Evolutionary conservation across 2,888 invertebrate species (phyloP).

Genomic region (Horisme vitalbata): DNA sequence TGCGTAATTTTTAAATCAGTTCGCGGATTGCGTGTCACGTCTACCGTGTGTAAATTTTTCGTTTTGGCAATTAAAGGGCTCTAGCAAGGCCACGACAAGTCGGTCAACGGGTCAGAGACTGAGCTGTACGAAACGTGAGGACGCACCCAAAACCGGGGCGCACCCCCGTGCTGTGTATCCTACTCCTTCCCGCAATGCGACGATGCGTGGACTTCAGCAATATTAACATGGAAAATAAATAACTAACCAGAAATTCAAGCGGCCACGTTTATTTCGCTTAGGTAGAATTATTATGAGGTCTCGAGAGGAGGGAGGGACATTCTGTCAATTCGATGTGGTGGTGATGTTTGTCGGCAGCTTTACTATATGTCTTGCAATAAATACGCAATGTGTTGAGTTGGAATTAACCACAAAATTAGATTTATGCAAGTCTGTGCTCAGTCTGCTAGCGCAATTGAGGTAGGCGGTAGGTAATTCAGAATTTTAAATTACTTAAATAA

Average conservation of each 20-base stretch:
- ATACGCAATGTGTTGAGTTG: too few relatives aligned
- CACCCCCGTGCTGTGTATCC: slow-evolving; percentile 59
- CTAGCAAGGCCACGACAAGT: slow-evolving; percentile 64
- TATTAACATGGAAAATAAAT: slow-evolving; percentile 3
- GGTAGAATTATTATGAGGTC: too few relatives aligned
- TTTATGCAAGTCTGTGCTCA: not conserved
- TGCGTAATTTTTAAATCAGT: slow-evolving; percentile 20
- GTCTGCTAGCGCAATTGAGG: too few relatives aligned
- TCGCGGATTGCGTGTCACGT: slow-evolving; percentile 46
- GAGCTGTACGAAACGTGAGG: slow-evolving; percentile 65
- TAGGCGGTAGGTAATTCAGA: too few relatives aligned
- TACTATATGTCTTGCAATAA: too few relatives aligned
- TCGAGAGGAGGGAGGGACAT: too few relatives aligned
- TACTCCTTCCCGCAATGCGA: slow-evolving; percentile 77
- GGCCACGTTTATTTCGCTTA: not conserved
- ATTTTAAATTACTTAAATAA: not conserved
- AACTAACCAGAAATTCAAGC: not conserved
- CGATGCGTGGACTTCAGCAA: slow-evolving; percentile 45
- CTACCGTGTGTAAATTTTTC: slow-evolving; percentile 53
- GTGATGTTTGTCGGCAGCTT: too few relatives aligned
- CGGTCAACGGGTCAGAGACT: slow-evolving; percentile 75
- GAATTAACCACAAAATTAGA: too few relatives aligned
- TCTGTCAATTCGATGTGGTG: too few relatives aligned
- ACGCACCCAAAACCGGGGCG: slow-evolving; percentile 71
- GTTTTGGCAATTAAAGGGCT: slow-evolving; percentile 55